Evolutionary conservation across 1,140 invertebrate genomes (phyloP).

Genomic region (Neuroterus valhalla): DNA sequence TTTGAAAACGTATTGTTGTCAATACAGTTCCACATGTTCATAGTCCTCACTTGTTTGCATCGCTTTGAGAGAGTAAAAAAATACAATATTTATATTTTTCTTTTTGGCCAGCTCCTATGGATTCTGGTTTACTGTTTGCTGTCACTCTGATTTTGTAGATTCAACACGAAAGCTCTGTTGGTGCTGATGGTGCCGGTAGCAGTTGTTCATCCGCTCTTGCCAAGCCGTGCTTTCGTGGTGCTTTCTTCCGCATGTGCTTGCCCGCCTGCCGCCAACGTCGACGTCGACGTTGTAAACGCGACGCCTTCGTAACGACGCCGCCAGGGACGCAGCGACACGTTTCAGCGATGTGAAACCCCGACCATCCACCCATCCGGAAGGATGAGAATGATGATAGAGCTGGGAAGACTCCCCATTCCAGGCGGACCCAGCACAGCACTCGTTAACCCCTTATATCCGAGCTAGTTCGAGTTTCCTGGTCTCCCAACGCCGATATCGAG

Average conservation of each 20-base stretch:
- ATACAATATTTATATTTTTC: no score
- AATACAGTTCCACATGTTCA: no score
- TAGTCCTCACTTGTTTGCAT: no score
- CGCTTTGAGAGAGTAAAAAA: no score
- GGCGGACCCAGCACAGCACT: slow-evolving; percentile 39
- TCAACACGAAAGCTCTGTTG: slow-evolving; percentile 7
- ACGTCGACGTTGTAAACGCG: slow-evolving; percentile 67
- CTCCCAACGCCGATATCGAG: slow-evolving; percentile 37
- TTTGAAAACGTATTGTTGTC: no score
- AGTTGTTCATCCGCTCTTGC: slow-evolving; percentile 29
- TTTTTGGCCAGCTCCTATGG: background rate
- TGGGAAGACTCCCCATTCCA: slow-evolving; percentile 31
- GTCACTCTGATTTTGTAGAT: slow-evolving; percentile 12
- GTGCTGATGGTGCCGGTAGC: background rate
- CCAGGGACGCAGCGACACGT: slow-evolving; percentile 58
- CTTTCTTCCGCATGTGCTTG: slow-evolving; percentile 36
- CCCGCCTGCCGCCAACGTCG: slow-evolving; percentile 59
- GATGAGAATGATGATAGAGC: no score
- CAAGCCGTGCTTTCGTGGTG: slow-evolving; percentile 39
- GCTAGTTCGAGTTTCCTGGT: slow-evolving; percentile 52
- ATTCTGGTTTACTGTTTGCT: slow-evolving; percentile 36
- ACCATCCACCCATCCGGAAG: slow-evolving; percentile 50
- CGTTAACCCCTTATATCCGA: slow-evolving; percentile 54
- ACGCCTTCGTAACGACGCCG: slow-evolving; percentile 68
- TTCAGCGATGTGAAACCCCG: slow-evolving; percentile 51